Percentiles rank a stretch among this genome's conserved stretches.
phyloP scores from a whole-genome alignment of 2,797 vertebrate species.

The Prionace glauca region DNA sequence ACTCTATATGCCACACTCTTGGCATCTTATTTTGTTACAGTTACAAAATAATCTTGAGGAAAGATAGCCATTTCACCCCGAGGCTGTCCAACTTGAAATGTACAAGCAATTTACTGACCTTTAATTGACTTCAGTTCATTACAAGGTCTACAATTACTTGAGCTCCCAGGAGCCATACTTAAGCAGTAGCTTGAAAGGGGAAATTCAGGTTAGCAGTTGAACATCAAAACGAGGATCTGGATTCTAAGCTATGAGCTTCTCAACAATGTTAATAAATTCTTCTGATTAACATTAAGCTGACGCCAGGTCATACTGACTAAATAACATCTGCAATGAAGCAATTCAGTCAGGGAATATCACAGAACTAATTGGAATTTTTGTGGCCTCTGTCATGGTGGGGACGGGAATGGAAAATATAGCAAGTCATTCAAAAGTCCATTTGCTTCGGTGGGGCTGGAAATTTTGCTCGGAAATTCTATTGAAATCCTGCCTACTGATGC shows the following conservation, averaged over 20 bases:
- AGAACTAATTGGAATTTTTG: neutral
- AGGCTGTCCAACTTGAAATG: neutral
- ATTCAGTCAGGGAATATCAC: neutral
- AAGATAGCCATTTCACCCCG: neutral
- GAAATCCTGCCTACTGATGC: neutral
- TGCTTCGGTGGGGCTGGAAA: too few relatives aligned
- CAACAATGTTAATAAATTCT: neutral
- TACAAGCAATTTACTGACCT: neutral
- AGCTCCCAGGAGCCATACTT: neutral
- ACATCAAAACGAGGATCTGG: neutral
- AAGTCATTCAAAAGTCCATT: too few relatives aligned
- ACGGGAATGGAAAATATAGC: too few relatives aligned
- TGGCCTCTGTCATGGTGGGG: too few relatives aligned
- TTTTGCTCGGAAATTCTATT: too few relatives aligned
- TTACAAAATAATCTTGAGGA: neutral
- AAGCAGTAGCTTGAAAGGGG: too few relatives aligned
- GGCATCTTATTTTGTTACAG: neutral
- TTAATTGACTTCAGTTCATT: conserved; percentile 23
- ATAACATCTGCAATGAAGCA: neutral
- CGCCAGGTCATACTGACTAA: neutral
- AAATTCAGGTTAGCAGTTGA: neutral
- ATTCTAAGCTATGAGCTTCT: neutral
- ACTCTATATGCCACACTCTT: neutral
- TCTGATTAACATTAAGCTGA: neutral
- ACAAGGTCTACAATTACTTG: neutral